These are phyloP conservation scores for Tachysurus vachellii DNA, from an alignment of 2,113 vertebrate genomes.

Conservation along the genomic window DNA sequence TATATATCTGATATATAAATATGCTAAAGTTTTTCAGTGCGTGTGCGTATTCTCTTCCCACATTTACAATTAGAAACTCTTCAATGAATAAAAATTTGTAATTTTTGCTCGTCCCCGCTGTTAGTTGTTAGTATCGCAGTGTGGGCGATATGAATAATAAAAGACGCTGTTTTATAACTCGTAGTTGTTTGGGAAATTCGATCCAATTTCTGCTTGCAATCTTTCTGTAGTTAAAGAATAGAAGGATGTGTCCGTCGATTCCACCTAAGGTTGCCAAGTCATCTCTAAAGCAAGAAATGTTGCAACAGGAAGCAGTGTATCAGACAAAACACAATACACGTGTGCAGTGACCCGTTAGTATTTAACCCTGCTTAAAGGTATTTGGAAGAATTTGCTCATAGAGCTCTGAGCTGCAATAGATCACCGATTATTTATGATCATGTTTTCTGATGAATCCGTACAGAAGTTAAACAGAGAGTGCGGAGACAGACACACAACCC, in stretches of 20 bases:
- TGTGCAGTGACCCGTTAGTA: background rate
- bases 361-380: background rate
- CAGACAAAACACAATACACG: background rate
- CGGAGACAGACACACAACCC: slow-evolving; percentile 76
- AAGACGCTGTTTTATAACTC: background rate
- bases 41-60: background rate
- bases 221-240: background rate
- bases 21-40: background rate
- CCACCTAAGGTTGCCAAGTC: background rate
- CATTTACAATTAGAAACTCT: background rate
- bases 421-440: background rate
- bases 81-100: background rate
- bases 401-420: background rate
- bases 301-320: background rate
- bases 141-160: background rate
- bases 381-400: background rate
- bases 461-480: slow-evolving; percentile 71
- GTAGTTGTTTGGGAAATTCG: background rate
- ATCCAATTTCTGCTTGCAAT: background rate
- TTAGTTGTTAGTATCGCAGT: background rate
- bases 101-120: background rate
- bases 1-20: background rate
- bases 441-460: slow-evolving; percentile 1
- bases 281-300: background rate
- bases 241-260: background rate